phyloP scores from a whole-genome alignment of 2,113 vertebrate species.

The Prolemur simus region DNA sequence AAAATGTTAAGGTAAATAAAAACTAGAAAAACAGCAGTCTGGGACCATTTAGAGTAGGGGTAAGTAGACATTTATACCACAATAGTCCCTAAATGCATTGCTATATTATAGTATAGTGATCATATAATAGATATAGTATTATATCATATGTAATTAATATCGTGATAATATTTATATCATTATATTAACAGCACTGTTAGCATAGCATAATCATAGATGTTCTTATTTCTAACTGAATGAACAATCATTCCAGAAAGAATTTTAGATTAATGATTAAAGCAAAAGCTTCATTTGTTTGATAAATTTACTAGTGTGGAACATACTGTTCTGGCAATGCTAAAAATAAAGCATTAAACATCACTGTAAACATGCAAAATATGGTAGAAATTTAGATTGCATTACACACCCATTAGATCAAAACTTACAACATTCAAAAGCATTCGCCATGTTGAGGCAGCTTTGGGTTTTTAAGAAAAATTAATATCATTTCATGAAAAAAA shows the following conservation, averaged over 20 bases:
- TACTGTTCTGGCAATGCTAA: not conserved
- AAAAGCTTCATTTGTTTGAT: not conserved
- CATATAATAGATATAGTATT: not conserved
- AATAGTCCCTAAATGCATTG: not conserved
- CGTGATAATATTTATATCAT: not conserved
- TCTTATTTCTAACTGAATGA: conserved; percentile 47
- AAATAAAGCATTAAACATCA: not conserved
- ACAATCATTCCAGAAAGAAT: not conserved
- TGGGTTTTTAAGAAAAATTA: conserved; percentile 32
- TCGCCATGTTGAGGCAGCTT: not conserved
- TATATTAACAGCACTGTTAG: not conserved
- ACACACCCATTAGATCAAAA: not conserved
- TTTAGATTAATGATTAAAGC: conserved; percentile 18
- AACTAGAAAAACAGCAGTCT: conserved; percentile 24
- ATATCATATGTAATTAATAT: not conserved
- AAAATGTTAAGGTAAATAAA: conserved; percentile 28
- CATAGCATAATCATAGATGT: not conserved
- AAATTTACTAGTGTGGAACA: not conserved
- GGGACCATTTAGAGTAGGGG: not conserved
- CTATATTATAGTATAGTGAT: not conserved
- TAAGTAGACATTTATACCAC: conserved; percentile 7
- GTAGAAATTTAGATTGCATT: not conserved
- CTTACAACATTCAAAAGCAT: not conserved
- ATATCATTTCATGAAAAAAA: not conserved
- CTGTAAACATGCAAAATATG: not conserved